Evolutionary conservation across 2,797 vertebrate genomes (phyloP), one percentile per base, ranked within the genome.

Genomic region (Eutrigla gurnardus): DNA sequence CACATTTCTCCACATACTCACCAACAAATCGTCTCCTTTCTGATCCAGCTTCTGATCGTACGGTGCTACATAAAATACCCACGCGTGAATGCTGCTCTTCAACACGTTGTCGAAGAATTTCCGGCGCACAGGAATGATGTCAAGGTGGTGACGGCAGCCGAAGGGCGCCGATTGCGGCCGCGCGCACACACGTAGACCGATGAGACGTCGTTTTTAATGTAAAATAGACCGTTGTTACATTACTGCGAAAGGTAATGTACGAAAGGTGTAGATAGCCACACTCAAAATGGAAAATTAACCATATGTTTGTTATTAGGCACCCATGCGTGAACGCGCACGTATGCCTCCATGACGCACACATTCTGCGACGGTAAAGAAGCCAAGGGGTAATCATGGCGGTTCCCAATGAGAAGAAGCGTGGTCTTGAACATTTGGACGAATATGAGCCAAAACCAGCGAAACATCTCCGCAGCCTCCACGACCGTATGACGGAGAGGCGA

Each of bases 361-460:
- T 17, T 2, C 7, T 33, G 90, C 91, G 93, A 91, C 92, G 25
- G 25, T 25, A 13, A 3, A 55, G 2, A 14, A 4, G 1, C 5
- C 5, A 8, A 45, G 55, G 40, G 25, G 69, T 25, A 25, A 84
- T 25, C 80, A 96, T 96, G 95, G 95, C 91, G 15, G 78, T 83
- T 5, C 71, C 57, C 33, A 52, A 18, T 0, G 85, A 55, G 17
- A 90, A 86, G 39, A 96, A 96, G 84, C 95, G 95, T 95, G 95
- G 95, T 81, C 84, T 95, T 7, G 94, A 94, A 83, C 94, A 95
- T 93, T 88, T 95, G 78, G 95, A 96, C 77, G 90, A 94, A 91
- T 95, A 95, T 95, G 95, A 95, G 71, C 84, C 93, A 1, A 95
- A 95, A 89, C 85, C 85, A 12, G 93, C 92, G 0, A 95, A 94